Percentiles rank a stretch among this genome's conserved stretches.
These are phyloP conservation scores for Trichogramma evanescens DNA, from an alignment of 2,888 invertebrate genomes.

Conservation along the genomic window DNA sequence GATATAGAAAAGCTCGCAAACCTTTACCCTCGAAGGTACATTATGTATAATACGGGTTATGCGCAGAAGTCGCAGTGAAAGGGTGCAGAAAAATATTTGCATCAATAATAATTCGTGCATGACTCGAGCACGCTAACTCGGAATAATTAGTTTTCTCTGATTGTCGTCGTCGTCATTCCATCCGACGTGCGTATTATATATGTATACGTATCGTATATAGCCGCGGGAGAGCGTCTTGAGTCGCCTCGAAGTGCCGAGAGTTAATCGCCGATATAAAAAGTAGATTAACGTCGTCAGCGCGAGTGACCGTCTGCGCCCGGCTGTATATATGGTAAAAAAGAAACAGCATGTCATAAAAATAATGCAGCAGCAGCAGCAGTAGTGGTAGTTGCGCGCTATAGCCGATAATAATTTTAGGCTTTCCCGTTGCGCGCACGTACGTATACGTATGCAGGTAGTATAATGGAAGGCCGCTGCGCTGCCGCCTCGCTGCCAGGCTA, in stretches of 20 bases:
- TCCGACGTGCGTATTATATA: no score
- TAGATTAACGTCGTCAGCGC: slow-evolving; percentile 4
- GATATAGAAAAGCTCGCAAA: no score
- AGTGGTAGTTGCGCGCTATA: background rate
- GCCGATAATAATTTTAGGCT: slow-evolving; percentile 9
- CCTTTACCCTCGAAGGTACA: no score
- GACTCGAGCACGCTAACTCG: no score
- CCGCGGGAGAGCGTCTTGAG: no score
- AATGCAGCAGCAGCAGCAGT: background rate
- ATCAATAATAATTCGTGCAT: no score
- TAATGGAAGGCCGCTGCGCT: background rate
- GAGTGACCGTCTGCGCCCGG: background rate
- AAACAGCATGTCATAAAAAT: slow-evolving; percentile 3
- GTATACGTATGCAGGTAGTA: background rate
- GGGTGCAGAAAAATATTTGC: no score
- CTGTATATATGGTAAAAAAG: background rate
- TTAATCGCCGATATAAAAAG: slow-evolving; percentile 7
- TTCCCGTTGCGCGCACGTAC: background rate
- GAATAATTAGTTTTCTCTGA: no score
- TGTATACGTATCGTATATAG: no score
- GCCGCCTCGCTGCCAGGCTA: background rate
- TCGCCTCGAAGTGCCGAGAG: background rate
- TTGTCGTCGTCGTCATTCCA: no score
- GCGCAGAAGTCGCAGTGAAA: no score
- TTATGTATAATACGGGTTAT: no score